Evolutionary conservation across 2,797 vertebrate genomes (phyloP).

Genomic region (Sebastiscus tertius): DNA sequence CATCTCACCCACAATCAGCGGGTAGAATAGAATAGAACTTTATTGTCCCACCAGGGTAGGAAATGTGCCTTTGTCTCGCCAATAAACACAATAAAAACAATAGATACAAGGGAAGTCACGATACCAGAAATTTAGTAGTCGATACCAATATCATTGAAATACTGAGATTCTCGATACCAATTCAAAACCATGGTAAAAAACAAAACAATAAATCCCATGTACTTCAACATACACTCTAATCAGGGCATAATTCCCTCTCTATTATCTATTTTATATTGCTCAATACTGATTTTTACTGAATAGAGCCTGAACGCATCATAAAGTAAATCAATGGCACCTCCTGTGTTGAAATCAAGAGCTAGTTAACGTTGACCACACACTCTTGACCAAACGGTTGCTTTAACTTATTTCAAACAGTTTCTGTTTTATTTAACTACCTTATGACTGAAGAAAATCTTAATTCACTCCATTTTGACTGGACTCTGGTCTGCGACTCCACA

Average conservation of each 20-base stretch:
- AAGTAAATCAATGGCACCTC: rapidly evolving
- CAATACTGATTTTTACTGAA: too few relatives aligned
- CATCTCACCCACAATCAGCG: neutral
- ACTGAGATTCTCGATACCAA: too few relatives aligned
- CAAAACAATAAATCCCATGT: too few relatives aligned
- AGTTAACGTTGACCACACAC: neutral
- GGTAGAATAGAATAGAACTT: neutral
- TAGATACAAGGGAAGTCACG: too few relatives aligned
- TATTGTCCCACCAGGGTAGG: neutral
- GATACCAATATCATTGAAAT: too few relatives aligned
- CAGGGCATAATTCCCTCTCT: too few relatives aligned
- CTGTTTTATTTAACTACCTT: neutral
- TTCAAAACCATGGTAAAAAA: too few relatives aligned
- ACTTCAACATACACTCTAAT: too few relatives aligned
- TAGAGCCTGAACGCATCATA: too few relatives aligned
- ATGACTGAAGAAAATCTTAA: neutral
- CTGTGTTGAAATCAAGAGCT: too few relatives aligned
- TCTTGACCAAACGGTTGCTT: neutral
- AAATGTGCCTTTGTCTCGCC: neutral
- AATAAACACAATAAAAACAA: neutral
- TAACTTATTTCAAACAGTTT: neutral
- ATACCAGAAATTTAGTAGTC: too few relatives aligned
- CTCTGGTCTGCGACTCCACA: neutral
- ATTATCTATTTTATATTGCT: too few relatives aligned
- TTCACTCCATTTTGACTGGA: neutral